phyloP scores from a whole-genome alignment of 2,113 vertebrate species.

The Corapipo altera region DNA sequence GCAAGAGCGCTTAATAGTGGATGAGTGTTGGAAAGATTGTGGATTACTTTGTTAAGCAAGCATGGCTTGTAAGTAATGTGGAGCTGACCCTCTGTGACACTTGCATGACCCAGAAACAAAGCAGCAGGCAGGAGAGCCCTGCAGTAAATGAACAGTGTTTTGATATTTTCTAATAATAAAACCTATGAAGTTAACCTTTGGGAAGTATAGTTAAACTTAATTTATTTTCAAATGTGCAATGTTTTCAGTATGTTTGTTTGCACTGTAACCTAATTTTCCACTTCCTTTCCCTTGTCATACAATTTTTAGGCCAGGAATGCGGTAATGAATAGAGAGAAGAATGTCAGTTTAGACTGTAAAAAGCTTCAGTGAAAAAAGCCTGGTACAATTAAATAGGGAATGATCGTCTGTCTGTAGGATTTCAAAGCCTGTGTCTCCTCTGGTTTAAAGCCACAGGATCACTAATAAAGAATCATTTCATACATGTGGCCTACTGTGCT shows the following conservation, averaged over 20 bases:
- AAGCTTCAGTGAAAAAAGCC: slow-evolving; percentile 38
- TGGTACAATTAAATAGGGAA: slow-evolving; percentile 52
- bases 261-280: slow-evolving; percentile 63
- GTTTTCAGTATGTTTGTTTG: slow-evolving; percentile 60
- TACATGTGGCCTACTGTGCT: neutral
- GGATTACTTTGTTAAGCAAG: slow-evolving; percentile 59
- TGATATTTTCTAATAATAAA: slow-evolving; percentile 65
- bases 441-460: slow-evolving; percentile 44
- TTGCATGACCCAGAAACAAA: slow-evolving; percentile 64
- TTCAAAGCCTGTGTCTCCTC: slow-evolving; percentile 51
- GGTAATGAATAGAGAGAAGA: slow-evolving; percentile 63
- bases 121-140: slow-evolving; percentile 40
- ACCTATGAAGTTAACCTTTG: slow-evolving; percentile 63
- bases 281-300: slow-evolving; percentile 65
- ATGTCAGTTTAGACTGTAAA: slow-evolving; percentile 61
- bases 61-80: slow-evolving; percentile 59
- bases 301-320: slow-evolving; percentile 52
- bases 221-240: slow-evolving; percentile 55
- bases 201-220: slow-evolving; percentile 51
- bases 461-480: slow-evolving; percentile 16
- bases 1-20: neutral
- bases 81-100: slow-evolving; percentile 38
- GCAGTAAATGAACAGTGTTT: slow-evolving; percentile 58
- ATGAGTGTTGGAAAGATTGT: slow-evolving; percentile 19
- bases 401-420: slow-evolving; percentile 15